Conservation (phyloP, 2,888 invertebrate genomes). For the Parnassius smintheus region DNA sequence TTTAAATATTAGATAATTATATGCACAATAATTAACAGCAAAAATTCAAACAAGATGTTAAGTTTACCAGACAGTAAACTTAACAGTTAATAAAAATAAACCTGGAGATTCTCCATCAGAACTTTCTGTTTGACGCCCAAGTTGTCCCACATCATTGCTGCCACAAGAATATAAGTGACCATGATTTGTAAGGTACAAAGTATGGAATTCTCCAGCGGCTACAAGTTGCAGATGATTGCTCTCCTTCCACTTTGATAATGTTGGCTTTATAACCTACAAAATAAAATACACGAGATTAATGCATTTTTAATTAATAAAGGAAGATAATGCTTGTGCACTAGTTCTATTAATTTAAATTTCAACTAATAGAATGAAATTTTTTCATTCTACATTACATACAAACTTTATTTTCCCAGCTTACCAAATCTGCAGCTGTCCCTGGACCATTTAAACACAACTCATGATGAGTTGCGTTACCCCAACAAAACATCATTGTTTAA, state of each 20-base stretch:
- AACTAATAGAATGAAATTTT: too few species aligned
- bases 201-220: slow-evolving; percentile 92
- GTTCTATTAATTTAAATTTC: too few species aligned
- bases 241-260: slow-evolving; percentile 82
- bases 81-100: slow-evolving; percentile 28
- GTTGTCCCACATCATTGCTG: slow-evolving; percentile 94
- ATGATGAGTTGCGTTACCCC: slow-evolving; percentile 77
- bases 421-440: slow-evolving; percentile 60
- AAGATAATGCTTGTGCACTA: too few species aligned
- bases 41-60: too few species aligned
- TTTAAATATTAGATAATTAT: too few species aligned
- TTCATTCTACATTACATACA: too few species aligned
- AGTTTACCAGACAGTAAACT: too few species aligned
- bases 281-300: slow-evolving; percentile 9
- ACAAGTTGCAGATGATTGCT: slow-evolving; percentile 77
- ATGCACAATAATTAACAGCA: too few species aligned
- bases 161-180: slow-evolving; percentile 96
- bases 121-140: slow-evolving; percentile 83
- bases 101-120: slow-evolving; percentile 61
- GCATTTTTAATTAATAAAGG: too few species aligned
- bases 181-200: slow-evolving; percentile 87
- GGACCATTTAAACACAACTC: slow-evolving; percentile 69
- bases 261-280: slow-evolving; percentile 83
- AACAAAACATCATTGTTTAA: slow-evolving; percentile 70
- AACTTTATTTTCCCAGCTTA: slow-evolving; percentile 40